Base-by-base conservation (phyloP, 2,888 invertebrate genomes). In the Xanthia icteritia region DNA sequence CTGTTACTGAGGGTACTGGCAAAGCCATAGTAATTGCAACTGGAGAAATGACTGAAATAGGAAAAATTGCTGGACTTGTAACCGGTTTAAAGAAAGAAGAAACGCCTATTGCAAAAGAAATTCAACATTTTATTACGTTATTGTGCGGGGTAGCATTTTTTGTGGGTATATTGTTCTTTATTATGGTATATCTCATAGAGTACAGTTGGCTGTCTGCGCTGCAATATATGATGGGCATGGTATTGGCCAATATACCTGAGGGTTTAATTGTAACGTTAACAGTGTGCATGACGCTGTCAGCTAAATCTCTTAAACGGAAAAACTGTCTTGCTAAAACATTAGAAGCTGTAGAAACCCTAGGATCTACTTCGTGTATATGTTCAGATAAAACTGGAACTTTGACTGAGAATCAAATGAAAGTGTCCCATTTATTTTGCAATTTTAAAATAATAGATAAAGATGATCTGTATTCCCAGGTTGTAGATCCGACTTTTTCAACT, bases 351-450 rank as follows among this genome's bases (percentile, higher is more conserved):
- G 98, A 98, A 92, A 98, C 98, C 2, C 95, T 98, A 27, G 98
- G 98, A 5, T 98, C 98, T 6, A 98, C 98, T 1, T 98, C 98
- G 0, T 98, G 98, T 89, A 98, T 98, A 92, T 98, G 98, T 93
- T 98, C 98, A 2, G 98, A 98, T 91, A 98, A 98, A 95, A 98
- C 98, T 27, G 98, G 98, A 45, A 98, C 98, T 15, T 95, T 98
- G 70, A 98, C 98, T 1, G 97, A 98, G 93, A 98, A 98, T 92
- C 93, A 94, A 90, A 97, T 98, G 98, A 97, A 97, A 13, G 98
- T 98, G 2, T 97, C 98, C 11, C 98, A 98, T 94, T 96, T 98
- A 95, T 97, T 97, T 95, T 95, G 97, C 89, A 97, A 98, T 92
- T 97, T 97, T 84, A 96, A 96, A 84, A 98, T 98, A 88, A 96